Evolutionary conservation across 1,140 invertebrate genomes (phyloP), one percentile per base, ranked within the genome.

Genomic region (Leptestheria dahalacensis): DNA sequence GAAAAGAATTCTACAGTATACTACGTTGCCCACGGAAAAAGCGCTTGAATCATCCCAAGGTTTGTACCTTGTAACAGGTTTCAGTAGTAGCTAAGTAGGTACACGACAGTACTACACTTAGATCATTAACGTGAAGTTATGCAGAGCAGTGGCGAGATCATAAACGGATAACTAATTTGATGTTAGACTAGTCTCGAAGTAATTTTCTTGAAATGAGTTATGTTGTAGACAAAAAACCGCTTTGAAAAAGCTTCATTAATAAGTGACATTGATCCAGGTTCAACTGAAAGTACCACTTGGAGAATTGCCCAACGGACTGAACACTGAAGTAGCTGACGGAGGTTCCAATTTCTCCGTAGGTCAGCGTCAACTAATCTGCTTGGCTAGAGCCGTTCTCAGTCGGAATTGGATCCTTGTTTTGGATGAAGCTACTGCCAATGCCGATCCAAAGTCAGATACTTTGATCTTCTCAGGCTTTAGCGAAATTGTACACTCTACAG

Each of bases 321-420:
- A 81, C 63, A 80, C 79, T 26, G 78, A 78, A 67, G 79, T 88
- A 61, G 77, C 79, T 1, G 85, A 88, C 68, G 83, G 84, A 20
- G 86, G 86, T 11, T 72, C 74, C 21, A 88, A 88, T 70, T 84
- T 88, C 66, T 86, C 83, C 63, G 82, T 88, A 56, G 88, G 88
- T 0, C 86, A 91, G 73, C 72, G 86, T 29, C 88, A 91, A 71
- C 71, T 91, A 24, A 77, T 91, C 41, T 77, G 76, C 64, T 63
- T 77, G 2, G 76, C 75, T 6, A 59, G 75, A 60, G 85, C 85
- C 2, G 78, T 88, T 28, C 70, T 86, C 1, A 70, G 78, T 57
- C 78, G 80, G 58, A 80, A 81, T 64, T 76, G 75, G 57, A 77
- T 85, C 21, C 69, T 87, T 0, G 71, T 86, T 1, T 69, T 86